A percentile compares a stretch with the other conserved stretches of the same genome.
phyloP scores from a whole-genome alignment of 2,797 vertebrate genomes.

The Hirundo rustica region DNA sequence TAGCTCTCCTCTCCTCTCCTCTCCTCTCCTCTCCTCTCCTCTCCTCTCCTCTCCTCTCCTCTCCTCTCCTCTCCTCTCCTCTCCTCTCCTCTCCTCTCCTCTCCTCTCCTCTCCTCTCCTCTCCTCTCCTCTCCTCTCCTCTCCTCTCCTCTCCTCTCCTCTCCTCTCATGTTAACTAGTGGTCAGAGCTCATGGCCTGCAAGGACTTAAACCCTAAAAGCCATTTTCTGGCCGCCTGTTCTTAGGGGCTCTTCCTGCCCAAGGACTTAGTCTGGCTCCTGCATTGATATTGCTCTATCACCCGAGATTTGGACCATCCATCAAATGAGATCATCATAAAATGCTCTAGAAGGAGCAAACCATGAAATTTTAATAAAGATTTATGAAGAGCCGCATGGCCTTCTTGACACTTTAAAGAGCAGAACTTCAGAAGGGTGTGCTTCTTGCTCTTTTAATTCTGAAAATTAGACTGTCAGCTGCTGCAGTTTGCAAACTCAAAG shows the following conservation, averaged over 20 bases:
- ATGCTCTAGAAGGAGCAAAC: neutral
- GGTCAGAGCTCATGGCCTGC: neutral
- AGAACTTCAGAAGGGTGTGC: neutral
- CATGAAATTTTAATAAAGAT: neutral
- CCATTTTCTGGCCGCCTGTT: neutral
- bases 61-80: no score
- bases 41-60: no score
- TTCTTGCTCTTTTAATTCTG: neutral
- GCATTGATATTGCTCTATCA: accelerated
- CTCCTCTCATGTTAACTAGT: no score
- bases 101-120: no score
- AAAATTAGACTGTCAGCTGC: neutral
- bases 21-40: no score
- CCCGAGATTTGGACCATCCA: neutral
- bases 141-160: no score
- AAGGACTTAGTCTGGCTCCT: neutral
- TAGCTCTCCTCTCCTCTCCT: neutral
- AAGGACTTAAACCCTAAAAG: neutral
- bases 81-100: no score
- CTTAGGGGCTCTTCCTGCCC: neutral
- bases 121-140: no score
- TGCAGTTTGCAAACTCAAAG: neutral
- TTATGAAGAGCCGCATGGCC: neutral
- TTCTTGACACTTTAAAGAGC: neutral
- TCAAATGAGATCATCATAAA: neutral